Base-by-base conservation (phyloP, 1,140 invertebrate genomes). In the Coenobita brevimanus region DNA sequence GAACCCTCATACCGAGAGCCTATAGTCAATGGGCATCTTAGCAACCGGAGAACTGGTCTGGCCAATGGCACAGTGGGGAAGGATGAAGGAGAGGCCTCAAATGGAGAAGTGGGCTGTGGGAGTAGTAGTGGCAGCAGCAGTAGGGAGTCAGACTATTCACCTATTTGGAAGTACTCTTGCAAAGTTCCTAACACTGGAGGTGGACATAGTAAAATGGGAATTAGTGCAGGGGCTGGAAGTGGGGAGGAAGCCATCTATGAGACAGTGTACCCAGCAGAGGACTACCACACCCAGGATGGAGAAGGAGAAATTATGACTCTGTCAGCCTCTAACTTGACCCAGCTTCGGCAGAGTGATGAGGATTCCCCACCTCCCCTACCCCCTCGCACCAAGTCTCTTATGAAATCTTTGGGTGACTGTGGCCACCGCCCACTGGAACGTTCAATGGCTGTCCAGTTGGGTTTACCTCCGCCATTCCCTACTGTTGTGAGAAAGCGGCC, bases 331-430 rank as follows among this genome's bases (percentile, higher is more conserved):
- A 17, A 50, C 46, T 17, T 17, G 17, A 50, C 57, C 79, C 64
- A 43, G 76, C 80, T 69, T 10, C 78, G 41, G 10, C 60, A 50
- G 21, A 83, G 80, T 46, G 83, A 82, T 64, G 89, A 90, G 38
- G 91, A 92, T 43, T 89, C 92, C 24, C 93, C 92, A 6, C 93
- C 93, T 46, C 93, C 93, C 30, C 90, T 93, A 10, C 93, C 93
- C 24, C 93, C 93, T 38, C 91, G 93, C 81, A 85, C 91, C 36
- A 88, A 90, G 76, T 90, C 88, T 79, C 82, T 82, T 69, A 82
- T 62, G 85, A 91, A 27, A 24, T 88, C 87, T 41, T 33, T 82
- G 10, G 64, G 43, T 36, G 89, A 86, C 24, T 73, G 46, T 3
- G 76, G 67, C 38, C 93, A 93, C 85, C 89, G 92, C 38, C 93